phyloP scores from a whole-genome alignment of 2,797 vertebrate genomes.

The Cryptoprocta ferox region DNA sequence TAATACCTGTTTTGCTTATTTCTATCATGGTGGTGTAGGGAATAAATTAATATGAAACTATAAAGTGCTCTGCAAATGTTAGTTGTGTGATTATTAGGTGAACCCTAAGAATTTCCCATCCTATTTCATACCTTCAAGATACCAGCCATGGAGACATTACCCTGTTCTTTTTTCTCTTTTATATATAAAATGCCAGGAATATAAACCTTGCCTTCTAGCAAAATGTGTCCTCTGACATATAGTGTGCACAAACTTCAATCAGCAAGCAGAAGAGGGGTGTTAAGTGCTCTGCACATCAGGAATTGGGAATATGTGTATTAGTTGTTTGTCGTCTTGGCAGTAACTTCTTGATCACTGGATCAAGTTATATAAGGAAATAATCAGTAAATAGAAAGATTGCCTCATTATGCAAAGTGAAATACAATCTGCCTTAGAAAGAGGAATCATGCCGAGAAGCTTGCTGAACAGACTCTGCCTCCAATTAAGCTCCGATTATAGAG shows the following conservation, averaged over 20 bases:
- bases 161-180: constrained; percentile 42
- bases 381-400: constrained; percentile 79
- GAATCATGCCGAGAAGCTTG: constrained; percentile 65
- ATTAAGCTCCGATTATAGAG: constrained; percentile 77
- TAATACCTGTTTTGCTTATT: background rate
- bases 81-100: background rate
- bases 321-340: constrained; percentile 50
- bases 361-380: constrained; percentile 74
- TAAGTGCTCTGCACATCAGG: background rate
- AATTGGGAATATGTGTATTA: constrained; percentile 39
- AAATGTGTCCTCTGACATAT: background rate
- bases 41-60: constrained; percentile 19
- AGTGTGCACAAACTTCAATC: background rate
- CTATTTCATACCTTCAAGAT: background rate
- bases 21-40: background rate
- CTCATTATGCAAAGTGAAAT: constrained; percentile 83
- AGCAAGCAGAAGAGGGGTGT: background rate
- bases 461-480: constrained; percentile 74
- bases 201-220: constrained; percentile 26
- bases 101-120: background rate
- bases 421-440: constrained; percentile 71
- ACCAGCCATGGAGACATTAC: background rate
- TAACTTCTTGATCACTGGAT: constrained; percentile 64
- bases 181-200: constrained; percentile 37
- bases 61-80: background rate